Conservation (phyloP, 1,140 invertebrate genomes). For the Drosophila miranda region DNA sequence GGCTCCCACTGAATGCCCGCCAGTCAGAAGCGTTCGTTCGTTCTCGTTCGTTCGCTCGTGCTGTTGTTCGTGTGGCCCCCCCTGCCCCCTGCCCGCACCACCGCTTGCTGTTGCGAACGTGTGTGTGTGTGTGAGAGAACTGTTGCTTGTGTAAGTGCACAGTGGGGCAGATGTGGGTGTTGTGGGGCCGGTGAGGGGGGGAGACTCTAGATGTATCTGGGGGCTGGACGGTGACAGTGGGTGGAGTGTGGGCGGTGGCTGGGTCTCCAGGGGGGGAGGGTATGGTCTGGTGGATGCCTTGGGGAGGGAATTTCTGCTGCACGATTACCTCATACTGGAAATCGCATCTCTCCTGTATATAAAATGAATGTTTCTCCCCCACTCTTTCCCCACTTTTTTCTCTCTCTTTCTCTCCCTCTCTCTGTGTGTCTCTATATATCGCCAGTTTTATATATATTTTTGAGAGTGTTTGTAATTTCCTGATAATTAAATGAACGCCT, state of each 20-base stretch:
- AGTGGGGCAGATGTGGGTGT: conserved; percentile 3
- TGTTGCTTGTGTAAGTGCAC: conserved; percentile 22
- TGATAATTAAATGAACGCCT: conserved; percentile 69
- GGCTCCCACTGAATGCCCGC: conserved; percentile 64
- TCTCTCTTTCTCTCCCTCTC: conserved; percentile 2
- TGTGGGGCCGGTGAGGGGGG: background rate
- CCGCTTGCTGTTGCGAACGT: conserved; percentile 50
- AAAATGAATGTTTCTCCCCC: conserved; percentile 18
- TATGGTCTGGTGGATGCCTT: too few relatives aligned
- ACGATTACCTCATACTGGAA: conserved; percentile 72
- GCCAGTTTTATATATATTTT: conserved; percentile 1
- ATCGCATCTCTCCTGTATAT: conserved; percentile 55
- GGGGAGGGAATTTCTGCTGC: conserved; percentile 35
- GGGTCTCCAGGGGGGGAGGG: conserved; percentile 1
- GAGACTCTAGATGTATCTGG: too few relatives aligned
- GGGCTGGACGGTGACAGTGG: too few relatives aligned
- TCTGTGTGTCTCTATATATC: conserved; percentile 17
- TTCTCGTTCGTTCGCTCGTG: background rate
- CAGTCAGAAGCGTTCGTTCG: conserved; percentile 75
- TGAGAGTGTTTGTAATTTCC: conserved; percentile 41
- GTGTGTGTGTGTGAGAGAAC: conserved; percentile 61
- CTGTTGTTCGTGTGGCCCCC: background rate
- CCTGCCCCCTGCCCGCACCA: too few relatives aligned
- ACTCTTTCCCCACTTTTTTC: background rate
- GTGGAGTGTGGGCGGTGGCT: background rate